phyloP scores from a whole-genome alignment of 2,113 vertebrate species.

The Proterorhinus semilunaris region DNA sequence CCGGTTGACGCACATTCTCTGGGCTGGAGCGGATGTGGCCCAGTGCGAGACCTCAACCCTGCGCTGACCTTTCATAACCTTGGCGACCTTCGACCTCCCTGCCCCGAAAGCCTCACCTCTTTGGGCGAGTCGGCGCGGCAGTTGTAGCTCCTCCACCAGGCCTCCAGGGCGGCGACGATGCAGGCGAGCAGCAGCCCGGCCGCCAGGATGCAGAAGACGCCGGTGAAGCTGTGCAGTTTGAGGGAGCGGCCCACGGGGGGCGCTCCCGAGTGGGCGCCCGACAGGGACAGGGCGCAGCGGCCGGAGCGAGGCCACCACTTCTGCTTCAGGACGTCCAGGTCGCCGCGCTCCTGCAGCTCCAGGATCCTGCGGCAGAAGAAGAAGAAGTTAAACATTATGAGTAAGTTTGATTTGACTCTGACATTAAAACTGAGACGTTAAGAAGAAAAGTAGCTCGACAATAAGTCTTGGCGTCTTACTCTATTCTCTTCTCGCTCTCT shows the following conservation, averaged over 20 bases:
- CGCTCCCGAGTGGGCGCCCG: conserved; percentile 78
- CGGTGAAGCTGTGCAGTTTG: conserved; percentile 96
- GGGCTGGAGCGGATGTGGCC: too few species aligned
- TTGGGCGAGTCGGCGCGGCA: conserved; percentile 95
- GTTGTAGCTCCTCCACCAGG: conserved; percentile 96
- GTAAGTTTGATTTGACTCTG: too few species aligned
- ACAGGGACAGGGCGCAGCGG: conserved; percentile 83
- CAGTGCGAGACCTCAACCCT: too few species aligned
- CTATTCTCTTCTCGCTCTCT: background rate
- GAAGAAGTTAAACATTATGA: too few species aligned
- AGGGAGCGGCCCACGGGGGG: conserved; percentile 90
- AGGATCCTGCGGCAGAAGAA: conserved; percentile 81
- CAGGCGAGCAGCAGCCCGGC: conserved; percentile 96
- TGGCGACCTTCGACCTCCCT: too few species aligned
- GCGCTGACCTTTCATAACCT: too few species aligned
- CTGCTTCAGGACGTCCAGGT: conserved; percentile 96
- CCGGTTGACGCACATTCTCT: too few species aligned
- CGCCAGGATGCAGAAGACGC: conserved; percentile 97
- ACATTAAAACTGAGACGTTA: too few species aligned
- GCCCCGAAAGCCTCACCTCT: conserved; percentile 83
- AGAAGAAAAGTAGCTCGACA: too few species aligned
- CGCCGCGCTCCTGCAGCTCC: conserved; percentile 94
- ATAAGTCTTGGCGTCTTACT: background rate
- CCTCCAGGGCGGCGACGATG: conserved; percentile 92
- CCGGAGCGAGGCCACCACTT: conserved; percentile 98